Conservation (phyloP, 2,797 vertebrate genomes). For the Neostethus bicornis region DNA sequence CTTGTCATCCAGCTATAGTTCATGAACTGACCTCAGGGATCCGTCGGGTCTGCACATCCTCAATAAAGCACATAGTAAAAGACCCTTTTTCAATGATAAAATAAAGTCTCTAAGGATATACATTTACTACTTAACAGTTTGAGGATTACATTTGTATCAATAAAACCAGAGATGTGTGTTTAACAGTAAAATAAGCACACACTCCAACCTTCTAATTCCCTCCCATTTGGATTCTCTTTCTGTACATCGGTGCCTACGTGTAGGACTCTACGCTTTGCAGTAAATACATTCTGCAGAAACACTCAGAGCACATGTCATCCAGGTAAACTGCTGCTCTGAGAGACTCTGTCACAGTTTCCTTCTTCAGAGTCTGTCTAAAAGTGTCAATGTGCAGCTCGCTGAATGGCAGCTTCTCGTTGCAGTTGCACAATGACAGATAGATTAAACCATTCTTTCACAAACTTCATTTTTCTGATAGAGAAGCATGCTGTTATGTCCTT, state of each 20-base stretch:
- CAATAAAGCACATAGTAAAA: too few relatives aligned
- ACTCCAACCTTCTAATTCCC: constrained; percentile 14
- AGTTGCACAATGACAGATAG: constrained; percentile 36
- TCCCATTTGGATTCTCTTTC: constrained; percentile 45
- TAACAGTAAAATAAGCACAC: constrained; percentile 21
- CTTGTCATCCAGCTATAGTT: too few relatives aligned
- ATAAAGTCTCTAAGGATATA: too few relatives aligned
- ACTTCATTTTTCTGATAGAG: constrained; percentile 23
- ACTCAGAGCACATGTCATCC: constrained; percentile 45
- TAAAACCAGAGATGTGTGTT: constrained; percentile 15
- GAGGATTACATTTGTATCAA: constrained; percentile 17
- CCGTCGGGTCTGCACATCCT: too few relatives aligned
- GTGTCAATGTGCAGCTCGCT: constrained; percentile 38
- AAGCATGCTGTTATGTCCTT: constrained; percentile 16
- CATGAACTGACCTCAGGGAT: too few relatives aligned
- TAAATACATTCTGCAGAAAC: constrained; percentile 19
- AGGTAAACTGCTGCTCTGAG: constrained; percentile 45
- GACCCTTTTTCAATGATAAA: too few relatives aligned
- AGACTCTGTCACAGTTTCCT: constrained; percentile 48
- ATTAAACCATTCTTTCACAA: constrained; percentile 46
- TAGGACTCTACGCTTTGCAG: constrained; percentile 31
- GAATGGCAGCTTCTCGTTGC: constrained; percentile 46
- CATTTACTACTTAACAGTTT: too few relatives aligned
- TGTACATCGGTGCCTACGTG: constrained; percentile 25
- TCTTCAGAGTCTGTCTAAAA: constrained; percentile 34